phyloP scores from a whole-genome alignment of 2,797 vertebrate species.

The Brotula barbata region DNA sequence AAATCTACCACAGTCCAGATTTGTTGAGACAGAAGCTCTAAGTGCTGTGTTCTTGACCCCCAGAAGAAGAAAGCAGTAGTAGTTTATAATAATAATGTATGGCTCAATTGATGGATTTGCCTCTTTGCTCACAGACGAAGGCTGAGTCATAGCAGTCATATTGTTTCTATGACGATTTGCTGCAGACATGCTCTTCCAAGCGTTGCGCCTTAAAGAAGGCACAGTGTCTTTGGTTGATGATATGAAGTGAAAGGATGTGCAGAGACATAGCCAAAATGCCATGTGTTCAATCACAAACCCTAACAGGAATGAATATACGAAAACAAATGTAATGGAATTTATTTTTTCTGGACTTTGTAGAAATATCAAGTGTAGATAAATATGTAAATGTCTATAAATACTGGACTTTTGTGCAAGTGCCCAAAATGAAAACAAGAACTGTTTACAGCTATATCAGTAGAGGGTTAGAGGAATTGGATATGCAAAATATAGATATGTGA shows the following conservation, averaged over 20 bases:
- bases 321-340: conserved; percentile 64
- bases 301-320: conserved; percentile 51
- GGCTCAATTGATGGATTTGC: conserved; percentile 8
- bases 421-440: conserved; percentile 41
- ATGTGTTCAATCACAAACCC: conserved; percentile 44
- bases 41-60: conserved; percentile 27
- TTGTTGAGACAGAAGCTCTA: conserved; percentile 9
- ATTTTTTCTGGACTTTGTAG: conserved; percentile 78
- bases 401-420: conserved; percentile 65
- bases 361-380: conserved; percentile 63
- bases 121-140: conserved; percentile 33
- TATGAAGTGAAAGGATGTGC: conserved; percentile 18
- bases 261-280: conserved; percentile 38
- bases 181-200: conserved; percentile 15
- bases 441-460: conserved; percentile 54
- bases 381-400: conserved; percentile 69
- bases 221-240: not conserved
- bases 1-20: conserved; percentile 11
- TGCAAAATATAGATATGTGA: conserved; percentile 48
- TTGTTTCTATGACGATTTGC: not conserved
- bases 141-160: conserved; percentile 19
- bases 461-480: conserved; percentile 15
- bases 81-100: no score
- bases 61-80: conserved; percentile 7
- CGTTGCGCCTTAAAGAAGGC: conserved; percentile 7